Percentiles rank a stretch among this genome's conserved stretches.
These are phyloP conservation scores for Halotydeus destructor DNA, from an alignment of 1,140 invertebrate genomes.

Conservation along the genomic window DNA sequence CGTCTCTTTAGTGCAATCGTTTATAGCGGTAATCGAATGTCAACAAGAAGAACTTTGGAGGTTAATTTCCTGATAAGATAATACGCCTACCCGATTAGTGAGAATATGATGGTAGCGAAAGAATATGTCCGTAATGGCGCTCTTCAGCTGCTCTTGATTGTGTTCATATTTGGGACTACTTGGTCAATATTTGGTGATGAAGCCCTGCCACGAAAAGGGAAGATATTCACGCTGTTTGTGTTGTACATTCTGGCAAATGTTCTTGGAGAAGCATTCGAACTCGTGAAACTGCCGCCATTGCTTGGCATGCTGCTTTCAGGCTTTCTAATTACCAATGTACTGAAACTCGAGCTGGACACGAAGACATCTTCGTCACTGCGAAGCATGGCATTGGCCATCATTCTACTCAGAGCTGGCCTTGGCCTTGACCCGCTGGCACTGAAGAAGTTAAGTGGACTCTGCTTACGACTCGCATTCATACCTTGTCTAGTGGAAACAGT, in stretches of 20 bases:
- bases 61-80: too few relatives aligned
- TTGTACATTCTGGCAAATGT: conserved; percentile 44
- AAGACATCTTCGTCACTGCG: conserved; percentile 28
- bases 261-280: conserved; percentile 48
- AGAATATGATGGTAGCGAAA: too few relatives aligned
- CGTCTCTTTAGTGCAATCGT: too few relatives aligned
- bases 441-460: conserved; percentile 48
- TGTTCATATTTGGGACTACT: conserved; percentile 50
- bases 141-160: background rate
- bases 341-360: background rate
- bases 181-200: conserved; percentile 47
- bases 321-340: conserved; percentile 12
- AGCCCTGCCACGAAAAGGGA: conserved; percentile 46
- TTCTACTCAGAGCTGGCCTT: conserved; percentile 73
- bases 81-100: too few relatives aligned
- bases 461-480: conserved; percentile 56
- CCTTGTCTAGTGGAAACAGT: conserved; percentile 64
- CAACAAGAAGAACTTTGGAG: too few relatives aligned
- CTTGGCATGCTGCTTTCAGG: conserved; percentile 14
- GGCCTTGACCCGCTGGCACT: conserved; percentile 68
- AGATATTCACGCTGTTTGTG: conserved; percentile 43
- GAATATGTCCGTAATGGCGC: too few relatives aligned
- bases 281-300: conserved; percentile 52
- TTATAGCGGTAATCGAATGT: too few relatives aligned
- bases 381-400: conserved; percentile 71